Evolutionary conservation across 2,888 invertebrate species (phyloP).

Genomic region (Lobophora halterata): DNA sequence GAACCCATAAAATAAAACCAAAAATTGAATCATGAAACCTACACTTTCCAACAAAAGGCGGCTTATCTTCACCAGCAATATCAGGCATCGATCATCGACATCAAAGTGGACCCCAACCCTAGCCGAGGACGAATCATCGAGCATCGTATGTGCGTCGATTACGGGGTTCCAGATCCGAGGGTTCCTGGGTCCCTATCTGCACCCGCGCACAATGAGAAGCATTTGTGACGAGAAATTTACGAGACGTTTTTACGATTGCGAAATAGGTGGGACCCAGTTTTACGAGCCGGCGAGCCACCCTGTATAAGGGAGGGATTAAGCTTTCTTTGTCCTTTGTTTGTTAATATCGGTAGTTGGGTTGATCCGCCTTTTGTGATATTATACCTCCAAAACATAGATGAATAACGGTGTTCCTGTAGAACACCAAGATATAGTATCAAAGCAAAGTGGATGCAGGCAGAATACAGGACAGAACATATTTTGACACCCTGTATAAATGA

Average conservation of each 20-base stretch:
- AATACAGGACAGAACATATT: too few relatives aligned
- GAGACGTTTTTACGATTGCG: constrained; percentile 72
- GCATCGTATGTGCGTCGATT: constrained; percentile 23
- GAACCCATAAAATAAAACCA: too few relatives aligned
- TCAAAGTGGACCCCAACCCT: constrained; percentile 13
- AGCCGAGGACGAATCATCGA: constrained; percentile 16
- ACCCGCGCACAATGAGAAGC: constrained; percentile 61
- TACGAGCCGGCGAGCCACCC: constrained; percentile 57
- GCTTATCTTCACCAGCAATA: not conserved
- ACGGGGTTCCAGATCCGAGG: constrained; percentile 13
- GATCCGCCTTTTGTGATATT: constrained; percentile 5
- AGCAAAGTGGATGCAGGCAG: too few relatives aligned
- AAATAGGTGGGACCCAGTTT: constrained; percentile 72
- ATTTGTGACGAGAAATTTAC: constrained; percentile 74
- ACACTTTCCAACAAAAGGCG: not conserved
- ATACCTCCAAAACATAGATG: too few relatives aligned
- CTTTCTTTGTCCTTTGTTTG: constrained; percentile 33
- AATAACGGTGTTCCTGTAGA: too few relatives aligned
- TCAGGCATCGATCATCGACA: constrained; percentile 2
- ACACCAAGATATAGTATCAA: too few relatives aligned
- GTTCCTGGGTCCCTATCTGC: constrained; percentile 40
- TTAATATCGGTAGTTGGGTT: constrained; percentile 30
- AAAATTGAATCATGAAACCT: too few relatives aligned
- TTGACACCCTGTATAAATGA: too few relatives aligned
- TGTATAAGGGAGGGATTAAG: constrained; percentile 46